Percentiles rank a stretch among this genome's conserved stretches.
Conservation (phyloP, 2,797 vertebrate genomes). For the Apodemus agrarius region DNA sequence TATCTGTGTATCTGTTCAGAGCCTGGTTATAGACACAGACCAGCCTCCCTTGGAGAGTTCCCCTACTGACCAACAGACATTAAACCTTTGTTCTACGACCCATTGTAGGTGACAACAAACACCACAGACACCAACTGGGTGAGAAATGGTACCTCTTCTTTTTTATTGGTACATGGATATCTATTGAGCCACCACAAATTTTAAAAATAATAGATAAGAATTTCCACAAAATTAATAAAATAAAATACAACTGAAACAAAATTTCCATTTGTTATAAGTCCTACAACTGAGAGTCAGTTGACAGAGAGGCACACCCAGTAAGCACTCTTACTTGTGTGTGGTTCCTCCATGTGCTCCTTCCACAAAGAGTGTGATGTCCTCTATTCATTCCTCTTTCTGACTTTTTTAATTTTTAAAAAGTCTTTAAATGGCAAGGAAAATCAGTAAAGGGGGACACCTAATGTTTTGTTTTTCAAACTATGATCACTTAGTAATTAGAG, state of each 20-base stretch:
- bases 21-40: neutral
- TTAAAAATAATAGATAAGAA: neutral
- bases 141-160: neutral
- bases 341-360: neutral
- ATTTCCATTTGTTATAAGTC: neutral
- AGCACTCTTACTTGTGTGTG: neutral
- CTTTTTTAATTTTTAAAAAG: neutral
- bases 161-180: neutral
- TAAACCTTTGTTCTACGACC: neutral
- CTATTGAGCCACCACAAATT: neutral
- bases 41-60: neutral
- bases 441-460: neutral
- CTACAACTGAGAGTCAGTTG: neutral
- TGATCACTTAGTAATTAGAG: neutral
- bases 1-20: neutral
- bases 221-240: neutral
- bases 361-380: neutral
- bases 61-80: neutral
- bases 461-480: slow-evolving; percentile 12
- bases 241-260: neutral
- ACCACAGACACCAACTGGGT: neutral
- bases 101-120: neutral
- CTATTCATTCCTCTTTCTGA: slow-evolving; percentile 2
- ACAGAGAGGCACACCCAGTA: neutral
- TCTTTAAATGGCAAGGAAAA: neutral